Evolutionary conservation across 1,140 invertebrate genomes (phyloP).

Genomic region (Eupeodes corollae): DNA sequence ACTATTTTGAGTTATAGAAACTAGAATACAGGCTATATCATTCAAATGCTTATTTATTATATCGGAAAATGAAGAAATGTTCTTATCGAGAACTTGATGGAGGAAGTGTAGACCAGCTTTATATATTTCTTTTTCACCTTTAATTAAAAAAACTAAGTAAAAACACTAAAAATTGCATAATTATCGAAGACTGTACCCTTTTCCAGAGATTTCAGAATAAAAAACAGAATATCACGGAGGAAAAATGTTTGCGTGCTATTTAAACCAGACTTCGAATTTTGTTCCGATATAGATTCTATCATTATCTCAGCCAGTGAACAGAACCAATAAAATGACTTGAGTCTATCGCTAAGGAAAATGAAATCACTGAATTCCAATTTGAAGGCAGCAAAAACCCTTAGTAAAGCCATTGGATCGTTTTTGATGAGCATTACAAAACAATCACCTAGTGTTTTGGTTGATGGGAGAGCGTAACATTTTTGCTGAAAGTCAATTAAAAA

Average conservation of each 20-base stretch:
- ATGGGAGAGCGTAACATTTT: too few species aligned
- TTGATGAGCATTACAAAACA: conserved; percentile 5
- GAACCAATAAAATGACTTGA: conserved; percentile 18
- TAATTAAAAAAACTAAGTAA: conserved; percentile 1
- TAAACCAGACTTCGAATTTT: neutral
- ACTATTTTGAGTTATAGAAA: conserved; percentile 1
- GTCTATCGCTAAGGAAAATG: conserved; percentile 9
- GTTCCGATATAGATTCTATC: conserved; percentile 7
- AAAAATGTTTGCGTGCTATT: conserved; percentile 10
- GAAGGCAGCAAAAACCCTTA: conserved; percentile 17
- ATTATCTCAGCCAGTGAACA: conserved; percentile 16
- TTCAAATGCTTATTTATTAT: conserved; percentile 9
- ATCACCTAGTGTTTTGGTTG: too few species aligned
- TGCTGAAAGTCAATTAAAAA: too few species aligned
- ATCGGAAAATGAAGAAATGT: neutral
- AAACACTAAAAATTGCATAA: neutral
- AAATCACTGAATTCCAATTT: conserved; percentile 16
- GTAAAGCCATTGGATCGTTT: conserved; percentile 14
- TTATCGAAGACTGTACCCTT: too few species aligned
- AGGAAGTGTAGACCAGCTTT: conserved; percentile 11
- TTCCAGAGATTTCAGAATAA: conserved; percentile 13
- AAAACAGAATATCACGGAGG: conserved; percentile 19
- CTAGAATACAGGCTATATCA: conserved; percentile 16
- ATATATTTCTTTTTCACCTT: conserved; percentile 13
- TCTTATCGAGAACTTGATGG: conserved; percentile 9